Evolutionary conservation across 2,888 invertebrate species (phyloP).

Genomic region (Oligia latruncula): DNA sequence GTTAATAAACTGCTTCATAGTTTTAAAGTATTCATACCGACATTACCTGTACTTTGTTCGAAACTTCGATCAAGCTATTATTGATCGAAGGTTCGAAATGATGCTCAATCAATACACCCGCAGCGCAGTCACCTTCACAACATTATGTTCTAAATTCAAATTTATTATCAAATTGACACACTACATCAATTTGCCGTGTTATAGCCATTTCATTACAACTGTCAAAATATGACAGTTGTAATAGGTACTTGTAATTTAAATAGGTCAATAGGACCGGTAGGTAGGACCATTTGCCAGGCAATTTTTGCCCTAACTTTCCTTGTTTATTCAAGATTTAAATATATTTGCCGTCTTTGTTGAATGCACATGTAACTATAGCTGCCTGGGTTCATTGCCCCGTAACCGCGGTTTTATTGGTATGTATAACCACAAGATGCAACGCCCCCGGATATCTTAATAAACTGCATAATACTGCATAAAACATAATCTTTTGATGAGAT

Average conservation of each 20-base stretch:
- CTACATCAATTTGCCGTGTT: not conserved
- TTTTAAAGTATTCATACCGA: no score
- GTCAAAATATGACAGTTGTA: not conserved
- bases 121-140: no score
- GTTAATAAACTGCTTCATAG: no score
- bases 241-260: not conserved
- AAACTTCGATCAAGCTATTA: no score
- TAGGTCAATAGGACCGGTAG: no score
- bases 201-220: not conserved
- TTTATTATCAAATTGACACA: not conserved
- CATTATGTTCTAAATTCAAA: no score
- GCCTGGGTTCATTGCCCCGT: not conserved
- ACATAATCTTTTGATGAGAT: not conserved
- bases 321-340: not conserved
- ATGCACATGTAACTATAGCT: not conserved
- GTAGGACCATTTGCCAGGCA: not conserved
- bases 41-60: no score
- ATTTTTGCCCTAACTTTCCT: not conserved
- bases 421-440: conserved; percentile 25
- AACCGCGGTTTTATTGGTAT: conserved; percentile 17
- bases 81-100: no score
- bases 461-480: conserved; percentile 6
- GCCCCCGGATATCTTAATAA: conserved; percentile 3
- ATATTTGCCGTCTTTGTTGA: not conserved
- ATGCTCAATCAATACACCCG: no score